Evolutionary conservation across 2,888 invertebrate genomes (phyloP).

Genomic region (Rhingia campestris): DNA sequence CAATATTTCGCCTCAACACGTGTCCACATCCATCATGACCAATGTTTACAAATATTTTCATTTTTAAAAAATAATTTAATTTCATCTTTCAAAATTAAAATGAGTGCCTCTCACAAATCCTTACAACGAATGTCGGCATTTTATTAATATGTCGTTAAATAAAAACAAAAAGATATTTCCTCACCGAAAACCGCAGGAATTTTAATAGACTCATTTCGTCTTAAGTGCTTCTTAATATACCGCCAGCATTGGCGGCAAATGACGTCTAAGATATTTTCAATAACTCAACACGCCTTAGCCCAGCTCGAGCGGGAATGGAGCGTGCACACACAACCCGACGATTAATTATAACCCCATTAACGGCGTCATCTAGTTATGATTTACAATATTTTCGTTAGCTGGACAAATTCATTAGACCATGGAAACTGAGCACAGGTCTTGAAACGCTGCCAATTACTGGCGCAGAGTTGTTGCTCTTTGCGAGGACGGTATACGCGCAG

Average conservation of each 20-base stretch:
- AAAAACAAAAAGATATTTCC: conserved; percentile 66
- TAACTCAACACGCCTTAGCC: conserved; percentile 54
- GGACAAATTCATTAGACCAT: conserved; percentile 60
- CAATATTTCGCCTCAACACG: conserved; percentile 38
- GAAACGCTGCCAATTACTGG: conserved; percentile 45
- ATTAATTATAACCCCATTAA: conserved; percentile 68
- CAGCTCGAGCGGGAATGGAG: conserved; percentile 16
- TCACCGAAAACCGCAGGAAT: conserved; percentile 65
- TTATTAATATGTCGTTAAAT: conserved; percentile 71
- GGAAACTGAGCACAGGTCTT: conserved; percentile 34
- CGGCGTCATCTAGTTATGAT: conserved; percentile 67
- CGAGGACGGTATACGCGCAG: neutral
- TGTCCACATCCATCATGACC: conserved; percentile 56
- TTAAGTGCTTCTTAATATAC: conserved; percentile 70
- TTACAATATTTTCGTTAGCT: conserved; percentile 51
- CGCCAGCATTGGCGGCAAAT: conserved; percentile 25
- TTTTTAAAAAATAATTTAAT: conserved; percentile 30
- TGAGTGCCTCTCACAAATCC: conserved; percentile 45
- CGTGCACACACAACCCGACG: conserved; percentile 34
- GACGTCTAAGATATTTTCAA: conserved; percentile 55
- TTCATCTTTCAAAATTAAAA: conserved; percentile 63
- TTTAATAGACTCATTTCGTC: conserved; percentile 59
- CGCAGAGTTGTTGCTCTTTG: neutral
- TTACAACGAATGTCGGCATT: conserved; percentile 56
- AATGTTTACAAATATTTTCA: conserved; percentile 68